A percentile compares a stretch with the other conserved stretches of the same genome.
Conservation (phyloP, 2,113 vertebrate species). For the Dasyurus viverrinus region DNA sequence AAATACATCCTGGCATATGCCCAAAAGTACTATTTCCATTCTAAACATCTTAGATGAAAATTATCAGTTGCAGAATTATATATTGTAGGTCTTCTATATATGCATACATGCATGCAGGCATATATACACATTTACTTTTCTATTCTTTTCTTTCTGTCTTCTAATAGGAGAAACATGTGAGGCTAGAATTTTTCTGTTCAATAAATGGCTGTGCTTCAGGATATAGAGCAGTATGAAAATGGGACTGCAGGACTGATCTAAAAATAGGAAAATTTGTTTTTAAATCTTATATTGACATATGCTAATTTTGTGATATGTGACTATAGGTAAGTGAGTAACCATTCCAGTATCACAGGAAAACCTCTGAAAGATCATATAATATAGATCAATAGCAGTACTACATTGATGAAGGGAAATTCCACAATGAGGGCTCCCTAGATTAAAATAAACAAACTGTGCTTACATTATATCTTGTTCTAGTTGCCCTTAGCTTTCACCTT, state of each 20-base stretch:
- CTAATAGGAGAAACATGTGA: not conserved
- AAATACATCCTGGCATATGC: too few relatives aligned
- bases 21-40: not conserved
- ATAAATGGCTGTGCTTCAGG: not conserved
- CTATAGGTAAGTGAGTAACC: not conserved
- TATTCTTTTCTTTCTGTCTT: not conserved
- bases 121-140: not conserved
- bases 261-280: not conserved
- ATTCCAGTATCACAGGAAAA: not conserved
- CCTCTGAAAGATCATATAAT: not conserved
- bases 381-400: not conserved
- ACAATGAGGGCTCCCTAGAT: not conserved
- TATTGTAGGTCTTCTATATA: not conserved
- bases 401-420: not conserved
- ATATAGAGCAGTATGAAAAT: not conserved
- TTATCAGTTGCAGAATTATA: not conserved
- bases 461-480: not conserved
- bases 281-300: not conserved
- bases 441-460: not conserved
- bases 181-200: not conserved
- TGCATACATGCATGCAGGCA: too few relatives aligned
- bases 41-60: not conserved
- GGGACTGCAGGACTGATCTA: not conserved
- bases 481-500: not conserved
- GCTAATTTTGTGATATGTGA: not conserved